Evolutionary conservation across 2,113 vertebrate species (phyloP), one percentile per base, ranked within the genome.

Genomic region (Aythya baeri): DNA sequence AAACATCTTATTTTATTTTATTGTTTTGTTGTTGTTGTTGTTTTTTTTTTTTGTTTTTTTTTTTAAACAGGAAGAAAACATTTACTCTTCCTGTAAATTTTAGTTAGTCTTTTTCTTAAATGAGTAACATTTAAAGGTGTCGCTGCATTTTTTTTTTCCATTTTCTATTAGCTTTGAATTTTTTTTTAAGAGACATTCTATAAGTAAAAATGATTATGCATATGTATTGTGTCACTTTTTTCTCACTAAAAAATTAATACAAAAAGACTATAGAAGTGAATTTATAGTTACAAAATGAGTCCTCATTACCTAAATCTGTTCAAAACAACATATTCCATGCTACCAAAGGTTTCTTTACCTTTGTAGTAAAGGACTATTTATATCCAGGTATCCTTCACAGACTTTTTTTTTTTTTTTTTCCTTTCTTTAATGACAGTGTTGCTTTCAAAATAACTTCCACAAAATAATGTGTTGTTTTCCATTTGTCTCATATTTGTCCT

Each of bases 321-420:
- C 10, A n/a, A 75, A 59, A 52, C 4, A 70, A 66, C 17, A 44
- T 38, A 50, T 0, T 0, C 7, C 10, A 27, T 5, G 15, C 11
- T 61, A 72, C 5, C 14, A 44, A 71, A 73, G 13, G 54, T 21
- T 63, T 55, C 21, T 76, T 50, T 49, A 7, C 4, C 46, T 65
- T 27, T n/a, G 55, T 25, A 77, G 10, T 52, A 79, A 83, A 5
- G 26, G 88, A 54, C 21, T 31, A 86, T 52, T 76, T 34, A n/a
- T 63, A 63, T 59, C 67, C 54, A 79, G 49, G 8, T 14, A 72
- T 29, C 15, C 12, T 52, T 80, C 63, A 73, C 2, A 65, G 11
- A 31, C 15, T 43, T 49, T 11, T 46, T 21, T 5, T 20, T 46
- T 20, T 46, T 20, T 46, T 21, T 10, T 21, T 46, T 21, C 46